Percentiles rank a stretch among this genome's conserved stretches.
Evolutionary conservation across 2,888 invertebrate genomes (phyloP).

Genomic region (Nomada ferruginata): DNA sequence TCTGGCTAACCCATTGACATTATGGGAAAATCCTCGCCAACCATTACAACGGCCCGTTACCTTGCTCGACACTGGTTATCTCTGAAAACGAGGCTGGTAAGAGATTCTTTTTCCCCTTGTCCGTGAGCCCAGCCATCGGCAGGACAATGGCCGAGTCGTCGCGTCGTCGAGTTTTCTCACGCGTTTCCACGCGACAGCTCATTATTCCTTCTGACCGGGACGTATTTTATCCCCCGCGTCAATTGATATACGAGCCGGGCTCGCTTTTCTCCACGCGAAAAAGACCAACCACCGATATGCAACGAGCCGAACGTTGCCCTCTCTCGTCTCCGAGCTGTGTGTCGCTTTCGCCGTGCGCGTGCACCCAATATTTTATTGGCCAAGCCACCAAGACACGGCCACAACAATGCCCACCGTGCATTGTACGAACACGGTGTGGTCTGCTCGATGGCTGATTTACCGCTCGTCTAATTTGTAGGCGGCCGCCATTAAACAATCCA

Average conservation of each 20-base stretch:
- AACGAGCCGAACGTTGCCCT: constrained; percentile 5
- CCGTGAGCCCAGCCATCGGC: constrained; percentile 12
- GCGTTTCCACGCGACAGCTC: constrained; percentile 65
- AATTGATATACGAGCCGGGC: constrained; percentile 65
- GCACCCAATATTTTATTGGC: constrained; percentile 76
- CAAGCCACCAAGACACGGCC: constrained; percentile 37
- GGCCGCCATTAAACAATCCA: constrained; percentile 84
- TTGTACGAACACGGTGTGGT: constrained; percentile 79
- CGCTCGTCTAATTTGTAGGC: constrained; percentile 84
- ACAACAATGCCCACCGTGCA: constrained; percentile 70
- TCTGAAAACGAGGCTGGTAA: constrained; percentile 22
- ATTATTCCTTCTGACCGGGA: constrained; percentile 54
- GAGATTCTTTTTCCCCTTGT: constrained; percentile 12
- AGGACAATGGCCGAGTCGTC: constrained; percentile 51
- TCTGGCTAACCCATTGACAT: constrained; percentile 63
- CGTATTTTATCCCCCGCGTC: constrained; percentile 55
- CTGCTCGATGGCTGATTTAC: constrained; percentile 83
- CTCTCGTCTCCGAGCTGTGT: constrained; percentile 12
- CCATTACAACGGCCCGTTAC: constrained; percentile 11
- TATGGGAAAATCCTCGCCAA: constrained; percentile 58
- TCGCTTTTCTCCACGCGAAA: constrained; percentile 51
- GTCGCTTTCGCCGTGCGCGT: constrained; percentile 49
- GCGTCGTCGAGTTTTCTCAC: constrained; percentile 63
- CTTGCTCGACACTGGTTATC: constrained; percentile 17
- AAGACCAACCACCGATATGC: constrained; percentile 28